These are phyloP conservation scores for Ariopsis seemanni DNA, from an alignment of 2,113 vertebrate species.

Conservation along the genomic window DNA sequence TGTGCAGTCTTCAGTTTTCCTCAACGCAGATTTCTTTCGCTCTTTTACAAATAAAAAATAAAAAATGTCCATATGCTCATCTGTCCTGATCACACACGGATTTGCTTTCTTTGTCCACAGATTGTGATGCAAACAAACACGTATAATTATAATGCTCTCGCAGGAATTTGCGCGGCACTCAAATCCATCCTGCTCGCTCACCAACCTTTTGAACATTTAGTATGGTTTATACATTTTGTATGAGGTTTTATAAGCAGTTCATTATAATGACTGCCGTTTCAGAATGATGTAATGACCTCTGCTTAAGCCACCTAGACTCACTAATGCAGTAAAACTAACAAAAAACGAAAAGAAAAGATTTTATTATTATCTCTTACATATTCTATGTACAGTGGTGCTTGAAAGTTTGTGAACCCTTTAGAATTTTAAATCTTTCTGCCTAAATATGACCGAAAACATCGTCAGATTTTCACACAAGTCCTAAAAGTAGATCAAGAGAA, in stretches of 20 bases:
- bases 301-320: not conserved
- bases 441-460: too few species aligned
- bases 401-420: too few species aligned
- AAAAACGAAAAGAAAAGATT: not conserved
- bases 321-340: not conserved
- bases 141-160: too few species aligned
- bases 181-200: not conserved
- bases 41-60: not conserved
- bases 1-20: too few species aligned
- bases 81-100: not conserved
- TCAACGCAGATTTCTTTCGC: not conserved
- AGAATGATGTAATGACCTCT: not conserved
- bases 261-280: not conserved
- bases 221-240: not conserved
- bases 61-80: not conserved
- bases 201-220: not conserved
- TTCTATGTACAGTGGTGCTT: too few species aligned
- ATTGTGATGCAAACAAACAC: too few species aligned
- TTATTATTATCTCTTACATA: not conserved
- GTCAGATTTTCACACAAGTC: too few species aligned
- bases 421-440: too few species aligned
- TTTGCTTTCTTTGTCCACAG: not conserved
- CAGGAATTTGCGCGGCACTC: not conserved
- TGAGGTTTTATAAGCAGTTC: not conserved
- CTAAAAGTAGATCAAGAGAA: too few species aligned